These are phyloP conservation scores for Numenius phaeopus DNA, from an alignment of 2,797 vertebrate genomes.

Conservation along the genomic window DNA sequence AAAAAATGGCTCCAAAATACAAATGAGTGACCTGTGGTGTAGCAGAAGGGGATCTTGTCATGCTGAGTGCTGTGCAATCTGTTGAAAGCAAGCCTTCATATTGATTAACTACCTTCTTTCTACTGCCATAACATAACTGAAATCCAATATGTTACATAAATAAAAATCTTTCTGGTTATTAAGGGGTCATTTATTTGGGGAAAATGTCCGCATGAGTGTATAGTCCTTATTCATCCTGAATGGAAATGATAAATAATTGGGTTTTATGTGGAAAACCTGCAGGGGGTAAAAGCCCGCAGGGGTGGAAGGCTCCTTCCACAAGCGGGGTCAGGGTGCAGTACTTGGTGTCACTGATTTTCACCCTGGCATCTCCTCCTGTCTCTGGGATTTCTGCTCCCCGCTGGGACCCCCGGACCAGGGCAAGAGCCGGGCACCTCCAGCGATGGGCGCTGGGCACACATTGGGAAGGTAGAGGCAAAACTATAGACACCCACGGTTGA, in stretches of 20 bases:
- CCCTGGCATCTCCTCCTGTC: background rate
- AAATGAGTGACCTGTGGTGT: constrained; percentile 48
- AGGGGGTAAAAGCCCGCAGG: background rate
- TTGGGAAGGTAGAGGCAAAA: background rate
- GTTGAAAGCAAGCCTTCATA: constrained; percentile 74
- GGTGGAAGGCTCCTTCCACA: background rate
- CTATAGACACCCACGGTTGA: rapidly evolving
- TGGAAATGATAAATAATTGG: constrained; percentile 48
- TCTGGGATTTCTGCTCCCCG: background rate
- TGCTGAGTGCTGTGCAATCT: constrained; percentile 61
- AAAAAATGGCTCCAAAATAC: constrained; percentile 46
- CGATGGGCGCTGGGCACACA: rapidly evolving
- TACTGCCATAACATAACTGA: constrained; percentile 68
- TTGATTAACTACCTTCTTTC: constrained; percentile 73
- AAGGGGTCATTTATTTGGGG: constrained; percentile 55
- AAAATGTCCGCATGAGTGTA: constrained; percentile 9
- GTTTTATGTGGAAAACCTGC: background rate
- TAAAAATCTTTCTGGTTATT: constrained; percentile 68
- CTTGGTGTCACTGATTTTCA: background rate
- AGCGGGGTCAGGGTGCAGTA: background rate
- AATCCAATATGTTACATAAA: constrained; percentile 73
- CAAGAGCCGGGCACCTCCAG: background rate
- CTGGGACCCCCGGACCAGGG: background rate
- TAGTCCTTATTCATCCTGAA: constrained; percentile 6
- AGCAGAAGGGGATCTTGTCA: constrained; percentile 67